These are phyloP conservation scores for Drosophila lacicola DNA, from an alignment of 2,888 invertebrate genomes.

Conservation along the genomic window DNA sequence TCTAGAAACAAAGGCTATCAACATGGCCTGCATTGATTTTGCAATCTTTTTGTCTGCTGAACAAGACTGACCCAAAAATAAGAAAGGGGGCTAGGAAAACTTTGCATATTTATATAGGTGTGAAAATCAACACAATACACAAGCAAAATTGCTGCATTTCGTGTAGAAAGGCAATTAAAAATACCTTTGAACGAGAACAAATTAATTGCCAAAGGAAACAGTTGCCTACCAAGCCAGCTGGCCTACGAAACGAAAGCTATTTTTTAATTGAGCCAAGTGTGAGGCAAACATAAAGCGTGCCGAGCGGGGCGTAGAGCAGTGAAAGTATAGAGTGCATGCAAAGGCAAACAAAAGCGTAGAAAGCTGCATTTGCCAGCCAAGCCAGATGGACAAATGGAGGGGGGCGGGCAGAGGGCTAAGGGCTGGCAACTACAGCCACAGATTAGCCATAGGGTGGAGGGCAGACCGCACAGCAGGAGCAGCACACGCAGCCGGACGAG, in stretches of 20 bases:
- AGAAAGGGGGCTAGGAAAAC: slow-evolving; percentile 10
- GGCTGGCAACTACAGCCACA: slow-evolving; percentile 24
- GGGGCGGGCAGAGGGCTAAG: background rate
- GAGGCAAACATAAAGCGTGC: slow-evolving; percentile 19
- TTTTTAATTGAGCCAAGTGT: slow-evolving; percentile 69
- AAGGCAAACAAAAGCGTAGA: slow-evolving; percentile 57
- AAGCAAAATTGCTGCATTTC: slow-evolving; percentile 67
- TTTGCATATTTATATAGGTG: slow-evolving; percentile 66
- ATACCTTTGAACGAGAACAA: slow-evolving; percentile 62
- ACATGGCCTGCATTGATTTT: slow-evolving; percentile 37
- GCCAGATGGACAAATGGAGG: slow-evolving; percentile 31
- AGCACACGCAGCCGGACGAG: slow-evolving; percentile 6
- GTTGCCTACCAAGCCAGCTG: slow-evolving; percentile 12
- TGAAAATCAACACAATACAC: slow-evolving; percentile 57
- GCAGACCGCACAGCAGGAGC: background rate
- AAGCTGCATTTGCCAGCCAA: slow-evolving; percentile 59
- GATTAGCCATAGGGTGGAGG: slow-evolving; percentile 50
- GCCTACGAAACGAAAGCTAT: slow-evolving; percentile 44
- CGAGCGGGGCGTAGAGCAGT: background rate
- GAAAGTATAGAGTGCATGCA: slow-evolving; percentile 26
- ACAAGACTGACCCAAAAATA: slow-evolving; percentile 41
- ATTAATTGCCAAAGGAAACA: slow-evolving; percentile 73
- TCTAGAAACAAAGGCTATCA: slow-evolving; percentile 44
- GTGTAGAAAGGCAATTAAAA: slow-evolving; percentile 78
- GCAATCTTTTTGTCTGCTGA: slow-evolving; percentile 8